These are phyloP conservation scores for Acrocyrtus sp. DNA, from an alignment of 2,888 invertebrate species.

Conservation along the genomic window DNA sequence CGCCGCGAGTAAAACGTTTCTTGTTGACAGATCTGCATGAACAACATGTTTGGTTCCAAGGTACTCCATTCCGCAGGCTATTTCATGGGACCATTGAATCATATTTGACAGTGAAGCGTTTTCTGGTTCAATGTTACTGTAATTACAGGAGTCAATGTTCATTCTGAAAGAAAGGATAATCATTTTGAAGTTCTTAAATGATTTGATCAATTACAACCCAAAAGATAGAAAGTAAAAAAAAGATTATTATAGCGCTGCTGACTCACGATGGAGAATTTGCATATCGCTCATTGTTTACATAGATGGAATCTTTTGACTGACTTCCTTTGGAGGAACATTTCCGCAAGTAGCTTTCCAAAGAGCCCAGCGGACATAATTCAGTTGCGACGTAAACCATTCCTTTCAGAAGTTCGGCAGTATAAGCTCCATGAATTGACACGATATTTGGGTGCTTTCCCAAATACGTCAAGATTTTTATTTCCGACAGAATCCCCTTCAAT, in stretches of 20 bases:
- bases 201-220: too few relatives aligned
- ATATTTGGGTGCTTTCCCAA: slow-evolving; percentile 42
- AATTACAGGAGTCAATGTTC: too few relatives aligned
- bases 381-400: slow-evolving; percentile 32
- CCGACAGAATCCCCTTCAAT: slow-evolving; percentile 37
- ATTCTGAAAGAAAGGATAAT: too few relatives aligned
- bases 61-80: slow-evolving; percentile 33
- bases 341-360: slow-evolving; percentile 24
- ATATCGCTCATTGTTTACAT: slow-evolving; percentile 21
- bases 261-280: slow-evolving; percentile 26
- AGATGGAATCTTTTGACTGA: too few relatives aligned
- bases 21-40: slow-evolving; percentile 29
- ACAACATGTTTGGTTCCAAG: slow-evolving; percentile 14
- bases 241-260: too few relatives aligned
- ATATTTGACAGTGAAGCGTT: too few relatives aligned
- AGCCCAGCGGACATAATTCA: slow-evolving; percentile 26
- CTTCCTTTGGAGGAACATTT: too few relatives aligned
- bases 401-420: slow-evolving; percentile 27
- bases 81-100: slow-evolving; percentile 37
- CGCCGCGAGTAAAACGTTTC: slow-evolving; percentile 15
- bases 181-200: too few relatives aligned
- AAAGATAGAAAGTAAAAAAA: too few relatives aligned
- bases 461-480: slow-evolving; percentile 45
- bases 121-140: too few relatives aligned
- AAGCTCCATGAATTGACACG: slow-evolving; percentile 34